A percentile compares a stretch with the other conserved stretches of the same genome.
Evolutionary conservation across 2,113 vertebrate genomes (phyloP).

Genomic region (Myrmophylax atrothorax): DNA sequence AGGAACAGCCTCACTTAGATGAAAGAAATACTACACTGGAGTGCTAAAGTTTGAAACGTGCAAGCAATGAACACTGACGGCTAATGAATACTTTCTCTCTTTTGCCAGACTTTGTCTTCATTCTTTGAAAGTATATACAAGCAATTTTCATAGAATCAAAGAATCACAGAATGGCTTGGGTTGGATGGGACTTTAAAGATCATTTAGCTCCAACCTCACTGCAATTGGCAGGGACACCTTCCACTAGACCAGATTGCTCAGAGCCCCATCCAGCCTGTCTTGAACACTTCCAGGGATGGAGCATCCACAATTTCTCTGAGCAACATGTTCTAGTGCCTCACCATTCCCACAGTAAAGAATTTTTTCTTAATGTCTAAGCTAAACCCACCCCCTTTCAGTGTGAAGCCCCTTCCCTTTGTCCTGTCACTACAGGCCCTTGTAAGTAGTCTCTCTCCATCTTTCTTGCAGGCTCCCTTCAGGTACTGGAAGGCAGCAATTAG

Average conservation of each 20-base stretch:
- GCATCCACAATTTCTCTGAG: not conserved
- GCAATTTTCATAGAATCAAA: not conserved
- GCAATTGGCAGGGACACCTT: not conserved
- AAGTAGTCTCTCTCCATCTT: not conserved
- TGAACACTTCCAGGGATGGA: not conserved
- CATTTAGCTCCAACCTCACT: not conserved
- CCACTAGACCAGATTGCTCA: not conserved
- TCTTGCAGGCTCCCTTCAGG: not conserved
- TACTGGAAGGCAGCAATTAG: not conserved
- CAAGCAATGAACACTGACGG: not conserved
- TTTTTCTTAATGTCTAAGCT: not conserved
- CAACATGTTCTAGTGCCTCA: not conserved
- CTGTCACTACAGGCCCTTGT: not conserved
- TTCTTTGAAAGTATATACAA: not conserved
- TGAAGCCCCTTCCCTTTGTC: rapidly evolving
- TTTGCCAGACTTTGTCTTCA: not conserved
- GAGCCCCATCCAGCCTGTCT: not conserved
- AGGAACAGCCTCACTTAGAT: not conserved
- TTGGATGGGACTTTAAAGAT: not conserved
- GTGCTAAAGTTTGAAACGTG: not conserved
- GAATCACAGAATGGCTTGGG: not conserved
- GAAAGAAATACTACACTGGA: not conserved
- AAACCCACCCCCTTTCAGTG: not conserved
- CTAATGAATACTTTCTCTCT: not conserved
- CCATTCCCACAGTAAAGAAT: not conserved